Conservation (phyloP, 2,113 vertebrate species). For the Anhinga anhinga region DNA sequence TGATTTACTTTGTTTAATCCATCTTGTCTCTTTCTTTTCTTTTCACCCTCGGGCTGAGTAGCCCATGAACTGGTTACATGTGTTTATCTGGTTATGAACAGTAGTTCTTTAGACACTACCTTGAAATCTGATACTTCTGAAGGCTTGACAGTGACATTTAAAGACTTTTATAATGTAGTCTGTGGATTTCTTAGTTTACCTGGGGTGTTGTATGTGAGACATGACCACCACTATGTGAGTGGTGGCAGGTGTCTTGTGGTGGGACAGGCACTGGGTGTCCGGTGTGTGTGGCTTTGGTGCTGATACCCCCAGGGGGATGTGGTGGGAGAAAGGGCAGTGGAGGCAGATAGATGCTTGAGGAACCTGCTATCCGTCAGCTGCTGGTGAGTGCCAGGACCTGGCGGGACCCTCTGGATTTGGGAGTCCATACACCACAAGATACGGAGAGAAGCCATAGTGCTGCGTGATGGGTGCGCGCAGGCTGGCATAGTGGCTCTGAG, state of each 20-base stretch:
- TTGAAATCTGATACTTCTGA: not conserved
- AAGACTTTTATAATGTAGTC: not conserved
- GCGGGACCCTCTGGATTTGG: not conserved
- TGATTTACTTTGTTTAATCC: conserved; percentile 32
- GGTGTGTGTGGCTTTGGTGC: fast-evolving
- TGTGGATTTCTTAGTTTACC: not conserved
- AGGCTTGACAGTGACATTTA: not conserved
- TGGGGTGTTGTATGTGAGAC: fast-evolving
- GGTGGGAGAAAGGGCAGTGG: not conserved
- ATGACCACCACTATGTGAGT: fast-evolving
- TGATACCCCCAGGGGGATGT: not conserved
- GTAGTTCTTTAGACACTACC: not conserved
- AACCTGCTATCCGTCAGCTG: not conserved
- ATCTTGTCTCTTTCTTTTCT: not conserved
- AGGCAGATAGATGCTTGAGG: not conserved
- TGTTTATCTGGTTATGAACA: not conserved
- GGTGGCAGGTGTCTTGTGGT: not conserved
- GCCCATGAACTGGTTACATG: conserved; percentile 4
- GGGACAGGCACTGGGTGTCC: not conserved
- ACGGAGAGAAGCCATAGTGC: not conserved
- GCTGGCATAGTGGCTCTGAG: not conserved
- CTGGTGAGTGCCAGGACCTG: fast-evolving
- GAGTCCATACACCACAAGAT: fast-evolving
- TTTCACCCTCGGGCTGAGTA: not conserved
- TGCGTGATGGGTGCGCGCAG: fast-evolving